These are phyloP conservation scores for Aromia moschata DNA, from an alignment of 2,888 invertebrate genomes.

Conservation along the genomic window DNA sequence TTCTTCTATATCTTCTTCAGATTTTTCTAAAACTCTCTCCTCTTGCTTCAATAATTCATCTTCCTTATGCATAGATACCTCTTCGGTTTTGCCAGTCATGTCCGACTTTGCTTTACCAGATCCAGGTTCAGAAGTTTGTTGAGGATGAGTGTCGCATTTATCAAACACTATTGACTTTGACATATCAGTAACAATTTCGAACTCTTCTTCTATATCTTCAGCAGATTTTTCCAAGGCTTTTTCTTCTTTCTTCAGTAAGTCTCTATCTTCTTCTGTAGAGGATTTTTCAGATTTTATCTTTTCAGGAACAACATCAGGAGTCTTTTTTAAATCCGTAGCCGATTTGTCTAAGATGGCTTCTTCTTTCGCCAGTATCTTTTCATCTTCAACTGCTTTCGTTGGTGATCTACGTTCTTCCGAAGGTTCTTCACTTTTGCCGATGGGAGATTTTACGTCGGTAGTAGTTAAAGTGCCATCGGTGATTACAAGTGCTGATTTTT, in stretches of 20 bases:
- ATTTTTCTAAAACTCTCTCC: background rate
- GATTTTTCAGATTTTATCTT: conserved; percentile 30
- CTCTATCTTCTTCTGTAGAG: background rate
- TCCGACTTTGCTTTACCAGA: no score
- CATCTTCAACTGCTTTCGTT: conserved; percentile 24
- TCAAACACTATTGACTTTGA: background rate
- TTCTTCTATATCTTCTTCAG: conserved; percentile 17
- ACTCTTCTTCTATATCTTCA: background rate
- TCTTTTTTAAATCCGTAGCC: conserved; percentile 25
- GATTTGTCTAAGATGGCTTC: conserved; percentile 29
- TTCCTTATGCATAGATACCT: no score
- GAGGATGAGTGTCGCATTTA: conserved; percentile 29
- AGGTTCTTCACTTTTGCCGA: background rate
- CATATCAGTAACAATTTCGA: background rate
- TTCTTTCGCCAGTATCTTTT: conserved; percentile 39
- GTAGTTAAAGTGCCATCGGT: conserved; percentile 2
- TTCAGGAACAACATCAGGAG: conserved; percentile 28
- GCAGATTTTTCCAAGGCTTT: background rate
- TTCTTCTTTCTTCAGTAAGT: background rate
- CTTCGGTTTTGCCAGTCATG: no score
- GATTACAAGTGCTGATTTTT: background rate
- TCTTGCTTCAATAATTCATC: background rate
- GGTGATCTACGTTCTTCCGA: conserved; percentile 8
- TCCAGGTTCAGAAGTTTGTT: no score
- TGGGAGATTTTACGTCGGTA: background rate